Evolutionary conservation across 1,140 invertebrate species (phyloP).

Genomic region (Anoplolepis gracilipes): DNA sequence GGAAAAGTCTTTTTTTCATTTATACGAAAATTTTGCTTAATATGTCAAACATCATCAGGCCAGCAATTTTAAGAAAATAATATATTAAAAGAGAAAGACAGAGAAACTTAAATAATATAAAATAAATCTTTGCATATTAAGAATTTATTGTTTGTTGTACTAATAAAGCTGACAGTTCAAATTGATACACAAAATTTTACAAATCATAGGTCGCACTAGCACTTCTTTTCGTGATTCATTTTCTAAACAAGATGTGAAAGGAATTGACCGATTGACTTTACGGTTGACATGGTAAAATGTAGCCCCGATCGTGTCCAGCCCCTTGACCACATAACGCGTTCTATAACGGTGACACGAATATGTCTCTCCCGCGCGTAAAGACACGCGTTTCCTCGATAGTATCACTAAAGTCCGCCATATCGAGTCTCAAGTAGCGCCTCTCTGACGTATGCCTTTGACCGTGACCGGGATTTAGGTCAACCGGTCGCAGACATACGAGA

Average conservation of each 20-base stretch:
- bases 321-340: conserved; percentile 41
- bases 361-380: background rate
- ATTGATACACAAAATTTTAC: background rate
- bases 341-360: conserved; percentile 47
- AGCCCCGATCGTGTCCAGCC: background rate
- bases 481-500: conserved; percentile 87
- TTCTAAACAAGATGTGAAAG: background rate
- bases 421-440: conserved; percentile 54
- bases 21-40: background rate
- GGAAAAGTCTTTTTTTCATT: background rate
- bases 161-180: no score
- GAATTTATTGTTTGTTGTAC: background rate
- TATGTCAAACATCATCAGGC: background rate
- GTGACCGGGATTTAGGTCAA: conserved; percentile 84
- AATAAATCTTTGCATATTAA: background rate
- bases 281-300: conserved; percentile 14
- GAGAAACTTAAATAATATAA: background rate
- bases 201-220: background rate
- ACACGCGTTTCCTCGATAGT: conserved; percentile 30
- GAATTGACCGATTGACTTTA: background rate
- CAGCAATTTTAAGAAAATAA: background rate
- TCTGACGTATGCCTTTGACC: conserved; percentile 78
- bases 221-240: background rate
- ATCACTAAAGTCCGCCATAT: conserved; percentile 32
- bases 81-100: background rate